A percentile compares a stretch with the other conserved stretches of the same genome.
These are phyloP conservation scores for Temnothorax unifasciatus DNA, from an alignment of 2,888 invertebrate genomes.

Conservation along the genomic window DNA sequence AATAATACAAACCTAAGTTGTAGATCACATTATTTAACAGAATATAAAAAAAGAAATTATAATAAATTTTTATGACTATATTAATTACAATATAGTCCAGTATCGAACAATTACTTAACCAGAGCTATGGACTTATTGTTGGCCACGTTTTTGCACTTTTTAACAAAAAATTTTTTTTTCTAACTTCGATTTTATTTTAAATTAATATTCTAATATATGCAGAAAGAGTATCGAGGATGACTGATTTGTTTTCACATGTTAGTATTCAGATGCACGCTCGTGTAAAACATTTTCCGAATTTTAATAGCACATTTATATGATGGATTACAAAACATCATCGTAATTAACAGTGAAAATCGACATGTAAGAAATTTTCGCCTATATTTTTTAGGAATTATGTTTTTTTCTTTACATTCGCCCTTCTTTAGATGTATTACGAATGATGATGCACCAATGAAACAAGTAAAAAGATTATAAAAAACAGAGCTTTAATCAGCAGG, in stretches of 20 bases:
- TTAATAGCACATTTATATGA: slow-evolving; percentile 38
- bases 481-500: slow-evolving; percentile 75
- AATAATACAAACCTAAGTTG: background rate
- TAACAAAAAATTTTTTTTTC: background rate
- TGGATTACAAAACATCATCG: slow-evolving; percentile 39
- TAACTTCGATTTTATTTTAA: background rate
- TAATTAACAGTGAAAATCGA: slow-evolving; percentile 31
- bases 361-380: slow-evolving; percentile 1
- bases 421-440: slow-evolving; percentile 49
- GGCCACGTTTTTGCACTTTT: background rate
- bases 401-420: slow-evolving; percentile 41
- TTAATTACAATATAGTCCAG: background rate
- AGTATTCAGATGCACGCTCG: slow-evolving; percentile 35
- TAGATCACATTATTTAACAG: background rate
- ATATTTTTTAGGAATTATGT: slow-evolving; percentile 59
- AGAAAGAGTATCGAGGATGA: slow-evolving; percentile 10
- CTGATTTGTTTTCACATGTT: slow-evolving; percentile 37
- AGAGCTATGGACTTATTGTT: background rate
- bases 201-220: slow-evolving; percentile 16
- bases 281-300: slow-evolving; percentile 29
- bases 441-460: slow-evolving; percentile 61
- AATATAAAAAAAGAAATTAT: background rate
- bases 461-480: slow-evolving; percentile 70
- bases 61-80: background rate
- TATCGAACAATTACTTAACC: background rate